Percentiles rank a stretch among this genome's conserved stretches.
Evolutionary conservation across 2,888 invertebrate genomes (phyloP).

Genomic region (Papilio demoleus): DNA sequence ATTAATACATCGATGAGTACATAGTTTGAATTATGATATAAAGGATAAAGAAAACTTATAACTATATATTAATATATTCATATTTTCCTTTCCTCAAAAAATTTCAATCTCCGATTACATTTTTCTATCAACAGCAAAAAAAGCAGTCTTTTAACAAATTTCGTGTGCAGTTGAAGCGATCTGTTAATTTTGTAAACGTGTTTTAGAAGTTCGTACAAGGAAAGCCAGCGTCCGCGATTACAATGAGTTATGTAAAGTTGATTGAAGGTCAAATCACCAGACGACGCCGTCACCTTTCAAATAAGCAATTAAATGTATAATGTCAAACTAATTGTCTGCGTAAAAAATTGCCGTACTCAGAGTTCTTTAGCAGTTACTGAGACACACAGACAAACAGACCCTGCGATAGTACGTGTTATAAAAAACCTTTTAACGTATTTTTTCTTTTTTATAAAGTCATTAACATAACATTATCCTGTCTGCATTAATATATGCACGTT

Average conservation of each 20-base stretch:
- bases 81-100: too few relatives aligned
- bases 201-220: constrained; percentile 22
- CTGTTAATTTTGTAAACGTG: constrained; percentile 30
- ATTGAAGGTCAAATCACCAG: constrained; percentile 40
- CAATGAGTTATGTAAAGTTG: constrained; percentile 36
- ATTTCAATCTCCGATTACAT: too few relatives aligned
- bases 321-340: constrained; percentile 8
- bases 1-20: too few relatives aligned
- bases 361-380: too few relatives aligned
- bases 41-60: too few relatives aligned
- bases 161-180: constrained; percentile 6
- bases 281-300: constrained; percentile 34
- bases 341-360: neutral
- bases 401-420: too few relatives aligned
- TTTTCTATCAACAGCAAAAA: neutral
- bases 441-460: neutral
- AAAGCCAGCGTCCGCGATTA: constrained; percentile 32
- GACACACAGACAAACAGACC: too few relatives aligned
- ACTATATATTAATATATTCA: too few relatives aligned
- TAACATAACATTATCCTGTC: neutral
- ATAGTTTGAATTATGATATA: too few relatives aligned
- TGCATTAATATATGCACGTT: constrained; percentile 16
- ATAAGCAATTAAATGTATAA: constrained; percentile 24
- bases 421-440: neutral
- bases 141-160: neutral